phyloP scores from a whole-genome alignment of 1,140 invertebrate genomes.

The Hypsibius dujardini region DNA sequence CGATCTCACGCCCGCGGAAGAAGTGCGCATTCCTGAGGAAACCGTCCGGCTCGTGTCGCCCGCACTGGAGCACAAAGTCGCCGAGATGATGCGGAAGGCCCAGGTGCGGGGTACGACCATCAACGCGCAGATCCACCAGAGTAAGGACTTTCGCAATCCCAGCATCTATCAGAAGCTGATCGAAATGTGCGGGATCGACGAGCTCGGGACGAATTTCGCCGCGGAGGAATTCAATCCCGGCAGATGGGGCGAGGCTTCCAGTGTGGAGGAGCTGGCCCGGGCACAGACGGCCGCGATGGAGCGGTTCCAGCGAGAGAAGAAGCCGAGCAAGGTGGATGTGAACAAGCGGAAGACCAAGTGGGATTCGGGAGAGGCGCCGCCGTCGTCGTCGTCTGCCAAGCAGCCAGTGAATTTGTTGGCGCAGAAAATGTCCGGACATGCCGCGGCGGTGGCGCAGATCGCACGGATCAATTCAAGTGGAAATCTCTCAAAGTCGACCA shows the following conservation, averaged over 20 bases:
- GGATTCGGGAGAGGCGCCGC: too few species aligned
- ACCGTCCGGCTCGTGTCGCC: neutral
- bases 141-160: constrained; percentile 23
- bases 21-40: constrained; percentile 8
- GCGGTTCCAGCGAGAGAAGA: constrained; percentile 2
- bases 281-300: constrained; percentile 5
- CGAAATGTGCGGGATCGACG: constrained; percentile 23
- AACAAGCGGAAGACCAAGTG: constrained; percentile 7
- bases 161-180: constrained; percentile 25
- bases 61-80: neutral
- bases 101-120: neutral
- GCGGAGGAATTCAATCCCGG: constrained; percentile 21
- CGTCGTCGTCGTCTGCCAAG: too few species aligned
- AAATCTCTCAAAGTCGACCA: too few species aligned
- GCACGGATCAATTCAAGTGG: too few species aligned
- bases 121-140: constrained; percentile 20
- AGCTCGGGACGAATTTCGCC: constrained; percentile 23
- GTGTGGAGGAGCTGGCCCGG: neutral
- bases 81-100: neutral
- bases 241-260: neutral
- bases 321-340: neutral
- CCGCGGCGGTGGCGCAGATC: too few species aligned
- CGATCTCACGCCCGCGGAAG: neutral
- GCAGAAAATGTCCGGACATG: too few species aligned
- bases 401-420: too few species aligned